Conservation (phyloP, 2,113 vertebrate genomes). For the Aldabrachelys gigantea region DNA sequence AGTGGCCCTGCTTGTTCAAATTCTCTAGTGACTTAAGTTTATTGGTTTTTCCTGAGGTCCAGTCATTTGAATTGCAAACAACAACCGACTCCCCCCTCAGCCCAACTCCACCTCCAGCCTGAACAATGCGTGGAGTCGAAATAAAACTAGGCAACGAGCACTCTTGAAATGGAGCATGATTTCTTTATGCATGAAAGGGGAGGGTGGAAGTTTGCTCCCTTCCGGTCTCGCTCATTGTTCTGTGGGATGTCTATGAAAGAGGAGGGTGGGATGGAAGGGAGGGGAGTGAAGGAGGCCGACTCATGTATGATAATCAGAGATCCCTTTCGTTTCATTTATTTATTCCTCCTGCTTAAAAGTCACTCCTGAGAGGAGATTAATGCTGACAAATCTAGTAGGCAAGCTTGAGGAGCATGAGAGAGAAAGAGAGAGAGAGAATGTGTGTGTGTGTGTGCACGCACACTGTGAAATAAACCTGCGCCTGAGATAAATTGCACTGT, state of each 20-base stretch:
- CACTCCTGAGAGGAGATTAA: not conserved
- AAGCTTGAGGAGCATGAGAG: too few species aligned
- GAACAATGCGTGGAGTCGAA: conserved; percentile 64
- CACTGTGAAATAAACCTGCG: not conserved
- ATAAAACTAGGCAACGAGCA: not conserved
- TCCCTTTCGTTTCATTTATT: conserved; percentile 48
- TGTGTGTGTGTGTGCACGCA: fast-evolving
- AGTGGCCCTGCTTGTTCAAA: conserved; percentile 65
- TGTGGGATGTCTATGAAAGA: conserved; percentile 45
- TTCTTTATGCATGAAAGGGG: conserved; percentile 49
- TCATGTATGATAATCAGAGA: not conserved
- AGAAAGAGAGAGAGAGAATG: too few species aligned
- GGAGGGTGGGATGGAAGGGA: not conserved
- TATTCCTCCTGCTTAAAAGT: conserved; percentile 10
- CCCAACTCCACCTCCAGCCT: not conserved
- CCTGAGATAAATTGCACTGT: not conserved
- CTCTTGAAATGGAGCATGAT: not conserved
- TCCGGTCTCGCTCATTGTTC: conserved; percentile 46
- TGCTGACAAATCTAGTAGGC: not conserved
- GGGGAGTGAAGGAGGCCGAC: conserved; percentile 18
- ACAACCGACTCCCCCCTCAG: conserved; percentile 8
- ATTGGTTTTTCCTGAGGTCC: conserved; percentile 71
- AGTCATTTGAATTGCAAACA: conserved; percentile 77
- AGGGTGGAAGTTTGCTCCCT: conserved; percentile 56
- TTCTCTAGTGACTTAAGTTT: conserved; percentile 71